A percentile compares a stretch with the other conserved stretches of the same genome.
Conservation (phyloP, 2,113 vertebrate species). For the Setophaga kirtlandii region DNA sequence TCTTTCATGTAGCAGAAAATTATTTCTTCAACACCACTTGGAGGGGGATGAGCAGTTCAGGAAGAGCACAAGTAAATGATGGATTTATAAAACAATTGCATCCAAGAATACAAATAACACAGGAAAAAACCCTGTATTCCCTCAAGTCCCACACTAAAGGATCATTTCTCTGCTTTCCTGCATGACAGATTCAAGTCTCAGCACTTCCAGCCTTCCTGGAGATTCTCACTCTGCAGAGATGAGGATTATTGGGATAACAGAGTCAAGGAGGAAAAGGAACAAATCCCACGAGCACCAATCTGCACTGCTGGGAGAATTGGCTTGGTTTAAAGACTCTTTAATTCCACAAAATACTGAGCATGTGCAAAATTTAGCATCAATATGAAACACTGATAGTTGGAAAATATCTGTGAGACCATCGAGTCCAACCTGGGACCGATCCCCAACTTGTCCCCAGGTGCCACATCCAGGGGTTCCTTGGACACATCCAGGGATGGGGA, state of each 20-base stretch:
- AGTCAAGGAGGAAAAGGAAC: neutral
- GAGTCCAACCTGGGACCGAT: accelerated
- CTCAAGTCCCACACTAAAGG: neutral
- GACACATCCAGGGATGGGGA: neutral
- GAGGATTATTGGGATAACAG: neutral
- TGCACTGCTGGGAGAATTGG: neutral
- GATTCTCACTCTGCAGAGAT: neutral
- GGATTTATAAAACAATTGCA: neutral
- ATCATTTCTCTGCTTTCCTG: accelerated
- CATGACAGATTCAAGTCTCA: neutral
- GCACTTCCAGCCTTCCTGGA: neutral
- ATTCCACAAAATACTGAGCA: slow-evolving; percentile 2
- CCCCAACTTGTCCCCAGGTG: accelerated
- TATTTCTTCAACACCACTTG: neutral
- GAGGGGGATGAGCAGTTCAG: neutral
- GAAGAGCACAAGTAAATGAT: neutral
- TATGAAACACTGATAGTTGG: neutral
- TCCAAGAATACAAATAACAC: neutral
- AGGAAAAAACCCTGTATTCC: neutral
- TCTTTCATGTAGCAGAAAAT: neutral
- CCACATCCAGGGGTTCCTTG: neutral
- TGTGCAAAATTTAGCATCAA: neutral
- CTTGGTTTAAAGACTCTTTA: neutral
- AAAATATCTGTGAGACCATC: neutral
- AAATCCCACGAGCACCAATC: neutral